These are phyloP conservation scores for Xenopus borealis DNA, from an alignment of 2,113 vertebrate species.

Conservation along the genomic window DNA sequence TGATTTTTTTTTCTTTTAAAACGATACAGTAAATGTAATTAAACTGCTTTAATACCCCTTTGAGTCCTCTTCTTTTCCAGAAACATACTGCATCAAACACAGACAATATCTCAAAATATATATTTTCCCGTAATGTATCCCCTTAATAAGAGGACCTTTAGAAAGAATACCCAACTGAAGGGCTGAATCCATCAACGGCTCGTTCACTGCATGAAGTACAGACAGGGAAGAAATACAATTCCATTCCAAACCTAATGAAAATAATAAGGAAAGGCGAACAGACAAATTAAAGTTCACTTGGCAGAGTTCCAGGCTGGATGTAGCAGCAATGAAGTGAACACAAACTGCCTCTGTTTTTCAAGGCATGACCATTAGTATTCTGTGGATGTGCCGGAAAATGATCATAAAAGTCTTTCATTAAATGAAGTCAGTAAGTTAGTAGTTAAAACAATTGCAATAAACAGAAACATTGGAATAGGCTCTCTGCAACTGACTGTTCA, in stretches of 20 bases:
- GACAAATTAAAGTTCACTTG: slow-evolving; percentile 35
- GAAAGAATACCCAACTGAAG: neutral
- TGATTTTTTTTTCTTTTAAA: too few species aligned
- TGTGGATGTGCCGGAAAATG: neutral
- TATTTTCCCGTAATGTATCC: neutral
- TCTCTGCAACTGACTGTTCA: slow-evolving; percentile 4
- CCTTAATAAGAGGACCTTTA: neutral
- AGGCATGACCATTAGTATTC: slow-evolving; percentile 5
- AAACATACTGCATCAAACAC: too few species aligned
- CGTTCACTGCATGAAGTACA: slow-evolving; percentile 6
- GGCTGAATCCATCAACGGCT: slow-evolving; percentile 18
- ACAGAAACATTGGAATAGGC: neutral
- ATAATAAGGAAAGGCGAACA: slow-evolving; percentile 33
- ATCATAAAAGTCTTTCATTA: slow-evolving; percentile 15
- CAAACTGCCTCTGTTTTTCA: slow-evolving; percentile 27
- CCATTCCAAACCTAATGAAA: slow-evolving; percentile 26
- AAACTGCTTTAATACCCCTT: too few species aligned
- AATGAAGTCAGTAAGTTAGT: slow-evolving; percentile 18
- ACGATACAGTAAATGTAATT: too few species aligned
- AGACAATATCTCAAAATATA: too few species aligned
- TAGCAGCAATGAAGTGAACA: slow-evolving; percentile 23
- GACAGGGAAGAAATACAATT: slow-evolving; percentile 20
- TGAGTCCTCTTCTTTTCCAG: too few species aligned
- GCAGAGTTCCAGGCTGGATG: slow-evolving; percentile 16
- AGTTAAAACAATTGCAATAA: slow-evolving; percentile 1